Conservation (phyloP, 2,888 invertebrate genomes). For the Orthosia incerta region DNA sequence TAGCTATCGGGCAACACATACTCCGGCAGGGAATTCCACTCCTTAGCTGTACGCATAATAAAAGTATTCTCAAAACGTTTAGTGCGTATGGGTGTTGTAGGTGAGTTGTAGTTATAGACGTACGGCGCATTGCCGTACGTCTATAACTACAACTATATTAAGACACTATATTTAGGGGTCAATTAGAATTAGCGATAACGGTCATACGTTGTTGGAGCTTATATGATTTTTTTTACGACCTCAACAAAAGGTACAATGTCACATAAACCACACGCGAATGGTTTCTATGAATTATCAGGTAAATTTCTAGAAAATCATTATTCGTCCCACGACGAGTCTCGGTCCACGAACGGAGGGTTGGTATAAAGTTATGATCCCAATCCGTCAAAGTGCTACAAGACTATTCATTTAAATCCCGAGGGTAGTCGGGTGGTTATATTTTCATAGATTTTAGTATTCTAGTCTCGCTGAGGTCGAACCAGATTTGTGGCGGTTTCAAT, state of each 20-base stretch:
- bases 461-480: conserved; percentile 21
- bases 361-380: conserved; percentile 20
- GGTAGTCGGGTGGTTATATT: conserved; percentile 22
- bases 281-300: conserved; percentile 13
- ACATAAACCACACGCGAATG: not conserved
- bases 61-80: too few relatives aligned
- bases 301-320: conserved; percentile 31
- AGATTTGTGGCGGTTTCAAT: conserved; percentile 43
- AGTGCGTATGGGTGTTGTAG: too few relatives aligned
- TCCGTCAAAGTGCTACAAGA: conserved; percentile 60
- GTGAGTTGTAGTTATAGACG: too few relatives aligned
- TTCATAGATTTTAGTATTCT: conserved; percentile 50
- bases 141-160: too few relatives aligned
- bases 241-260: not conserved
- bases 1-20: too few relatives aligned
- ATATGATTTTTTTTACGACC: not conserved
- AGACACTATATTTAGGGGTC: not conserved
- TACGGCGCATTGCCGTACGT: too few relatives aligned
- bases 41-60: too few relatives aligned
- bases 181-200: not conserved
- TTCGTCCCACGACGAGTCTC: conserved; percentile 44
- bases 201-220: not conserved
- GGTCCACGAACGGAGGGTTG: conserved; percentile 10
- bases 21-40: too few relatives aligned
- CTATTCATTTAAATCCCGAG: conserved; percentile 55